A percentile compares a stretch with the other conserved stretches of the same genome.
These are phyloP conservation scores for Sphenopsis melanotis DNA, from an alignment of 2,797 vertebrate species.

Conservation along the genomic window DNA sequence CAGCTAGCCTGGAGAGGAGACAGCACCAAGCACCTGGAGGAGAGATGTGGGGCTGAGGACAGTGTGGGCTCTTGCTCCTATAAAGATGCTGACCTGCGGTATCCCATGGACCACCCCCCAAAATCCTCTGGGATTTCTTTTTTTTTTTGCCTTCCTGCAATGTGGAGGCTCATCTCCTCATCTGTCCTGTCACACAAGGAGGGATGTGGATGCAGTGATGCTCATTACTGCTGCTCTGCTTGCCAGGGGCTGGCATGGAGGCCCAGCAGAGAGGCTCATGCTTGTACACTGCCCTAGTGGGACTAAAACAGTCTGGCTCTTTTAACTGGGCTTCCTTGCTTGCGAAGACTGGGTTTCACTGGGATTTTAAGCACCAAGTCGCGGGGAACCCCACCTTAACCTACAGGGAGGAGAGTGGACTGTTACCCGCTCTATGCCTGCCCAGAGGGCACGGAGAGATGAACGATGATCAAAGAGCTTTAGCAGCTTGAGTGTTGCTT, in stretches of 20 bases:
- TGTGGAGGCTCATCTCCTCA: not conserved
- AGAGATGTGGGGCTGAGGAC: not conserved
- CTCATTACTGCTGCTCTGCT: not conserved
- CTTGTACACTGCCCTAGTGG: not conserved
- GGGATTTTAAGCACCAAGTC: not conserved
- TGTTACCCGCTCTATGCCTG: not conserved
- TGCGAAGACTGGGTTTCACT: not conserved
- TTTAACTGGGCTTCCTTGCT: not conserved
- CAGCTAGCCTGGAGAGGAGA: not conserved
- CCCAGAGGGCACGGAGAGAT: not conserved
- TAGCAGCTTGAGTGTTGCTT: not conserved
- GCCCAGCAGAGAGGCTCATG: not conserved
- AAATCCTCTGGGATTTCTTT: not conserved
- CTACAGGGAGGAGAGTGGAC: not conserved
- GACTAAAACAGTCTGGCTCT: not conserved
- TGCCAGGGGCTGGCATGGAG: not conserved
- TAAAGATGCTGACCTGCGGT: not conserved
- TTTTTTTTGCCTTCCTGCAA: not conserved
- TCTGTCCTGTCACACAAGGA: not conserved
- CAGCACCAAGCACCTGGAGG: not conserved
- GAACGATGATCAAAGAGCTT: not conserved
- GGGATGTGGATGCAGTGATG: not conserved
- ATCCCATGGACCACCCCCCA: not conserved
- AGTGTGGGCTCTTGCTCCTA: not conserved
- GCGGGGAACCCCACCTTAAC: not conserved